A percentile compares a stretch with the other conserved stretches of the same genome.
Conservation (phyloP, 2,797 vertebrate species). For the Lycodopsis pacificus region DNA sequence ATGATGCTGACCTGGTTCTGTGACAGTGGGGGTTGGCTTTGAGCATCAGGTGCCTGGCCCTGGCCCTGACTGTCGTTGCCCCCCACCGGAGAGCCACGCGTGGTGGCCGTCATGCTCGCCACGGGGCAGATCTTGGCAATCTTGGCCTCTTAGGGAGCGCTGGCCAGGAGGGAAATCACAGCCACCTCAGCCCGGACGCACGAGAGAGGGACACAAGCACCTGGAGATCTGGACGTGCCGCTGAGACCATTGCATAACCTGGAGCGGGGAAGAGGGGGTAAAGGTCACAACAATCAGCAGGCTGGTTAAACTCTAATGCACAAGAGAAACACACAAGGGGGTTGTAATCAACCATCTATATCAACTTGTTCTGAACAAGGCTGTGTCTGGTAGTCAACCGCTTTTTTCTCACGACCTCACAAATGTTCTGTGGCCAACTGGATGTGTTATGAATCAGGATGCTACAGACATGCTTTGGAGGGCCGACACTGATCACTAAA, state of each 20-base stretch:
- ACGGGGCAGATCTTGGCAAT: conserved; percentile 99
- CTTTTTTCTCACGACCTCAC: not conserved
- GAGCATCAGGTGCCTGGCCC: conserved; percentile 96
- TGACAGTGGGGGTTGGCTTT: conserved; percentile 98
- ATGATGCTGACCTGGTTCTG: conserved; percentile 94
- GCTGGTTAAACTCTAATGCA: conserved; percentile 27
- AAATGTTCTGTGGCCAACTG: conserved; percentile 9
- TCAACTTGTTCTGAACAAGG: not conserved
- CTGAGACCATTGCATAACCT: conserved; percentile 99
- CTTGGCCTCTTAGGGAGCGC: conserved; percentile 99
- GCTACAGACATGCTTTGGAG: not conserved
- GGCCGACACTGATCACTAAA: not conserved
- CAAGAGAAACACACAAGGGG: conserved; percentile 7
- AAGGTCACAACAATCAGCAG: conserved; percentile 52
- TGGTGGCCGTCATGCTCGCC: conserved; percentile 99
- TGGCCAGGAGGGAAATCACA: conserved; percentile 97
- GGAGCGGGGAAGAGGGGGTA: conserved; percentile 52
- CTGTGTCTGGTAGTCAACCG: not conserved
- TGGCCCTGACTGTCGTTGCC: conserved; percentile 99
- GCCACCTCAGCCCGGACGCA: conserved; percentile 95
- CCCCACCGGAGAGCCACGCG: conserved; percentile 99
- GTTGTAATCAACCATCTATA: not conserved
- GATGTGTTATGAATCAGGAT: not conserved
- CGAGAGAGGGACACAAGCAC: conserved; percentile 96
- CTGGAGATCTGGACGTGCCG: conserved; percentile 95